Conservation (phyloP, 2,113 vertebrate genomes). For the Pedionomus torquatus region DNA sequence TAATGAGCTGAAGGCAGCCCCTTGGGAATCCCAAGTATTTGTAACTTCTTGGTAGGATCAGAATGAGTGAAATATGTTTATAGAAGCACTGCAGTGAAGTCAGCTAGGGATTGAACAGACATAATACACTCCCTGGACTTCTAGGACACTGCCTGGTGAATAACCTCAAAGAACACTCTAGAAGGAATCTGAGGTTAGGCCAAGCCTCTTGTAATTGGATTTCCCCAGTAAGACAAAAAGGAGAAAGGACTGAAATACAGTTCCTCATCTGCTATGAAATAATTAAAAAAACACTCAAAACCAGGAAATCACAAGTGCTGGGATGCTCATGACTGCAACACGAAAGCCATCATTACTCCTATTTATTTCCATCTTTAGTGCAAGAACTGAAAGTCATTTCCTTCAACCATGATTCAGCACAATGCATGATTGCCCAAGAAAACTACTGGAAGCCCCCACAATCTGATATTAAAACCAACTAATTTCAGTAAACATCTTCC, state of each 20-base stretch:
- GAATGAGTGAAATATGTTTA: background rate
- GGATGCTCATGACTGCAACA: background rate
- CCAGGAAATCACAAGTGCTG: background rate
- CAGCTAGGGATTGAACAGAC: background rate
- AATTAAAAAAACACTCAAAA: background rate
- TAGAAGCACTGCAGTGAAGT: background rate
- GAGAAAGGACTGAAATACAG: background rate
- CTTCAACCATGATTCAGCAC: background rate
- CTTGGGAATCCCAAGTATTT: background rate
- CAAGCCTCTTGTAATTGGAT: background rate
- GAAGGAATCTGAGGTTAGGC: background rate
- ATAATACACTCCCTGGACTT: background rate
- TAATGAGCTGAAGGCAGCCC: background rate
- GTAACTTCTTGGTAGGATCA: background rate
- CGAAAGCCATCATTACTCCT: background rate
- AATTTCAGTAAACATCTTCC: background rate
- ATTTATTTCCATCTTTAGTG: background rate
- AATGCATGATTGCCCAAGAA: background rate
- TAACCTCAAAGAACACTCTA: background rate
- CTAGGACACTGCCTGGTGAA: background rate
- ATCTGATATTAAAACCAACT: background rate
- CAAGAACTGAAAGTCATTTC: background rate
- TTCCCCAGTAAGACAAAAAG: background rate
- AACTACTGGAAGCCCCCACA: background rate
- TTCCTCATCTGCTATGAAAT: background rate